phyloP scores from a whole-genome alignment of 2,888 invertebrate species.

The Drosophila yooni region DNA sequence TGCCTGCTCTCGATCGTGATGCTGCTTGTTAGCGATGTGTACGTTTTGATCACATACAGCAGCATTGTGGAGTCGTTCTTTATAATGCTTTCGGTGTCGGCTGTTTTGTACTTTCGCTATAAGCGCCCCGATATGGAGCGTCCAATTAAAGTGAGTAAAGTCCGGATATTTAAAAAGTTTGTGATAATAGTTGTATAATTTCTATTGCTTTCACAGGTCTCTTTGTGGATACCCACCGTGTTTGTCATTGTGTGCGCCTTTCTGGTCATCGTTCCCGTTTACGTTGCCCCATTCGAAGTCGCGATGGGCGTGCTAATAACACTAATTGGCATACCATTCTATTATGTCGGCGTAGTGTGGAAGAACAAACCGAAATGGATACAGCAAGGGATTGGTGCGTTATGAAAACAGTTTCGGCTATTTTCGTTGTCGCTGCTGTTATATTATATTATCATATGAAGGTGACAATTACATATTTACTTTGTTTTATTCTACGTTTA shows the following conservation, averaged over 20 bases:
- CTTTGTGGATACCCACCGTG: slow-evolving; percentile 90
- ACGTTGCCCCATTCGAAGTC: slow-evolving; percentile 92
- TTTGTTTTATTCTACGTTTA: slow-evolving; percentile 49
- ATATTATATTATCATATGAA: background rate
- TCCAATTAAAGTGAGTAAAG: slow-evolving; percentile 91
- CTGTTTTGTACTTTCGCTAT: slow-evolving; percentile 93
- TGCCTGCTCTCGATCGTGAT: slow-evolving; percentile 93
- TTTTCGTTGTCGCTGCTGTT: slow-evolving; percentile 1
- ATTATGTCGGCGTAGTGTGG: slow-evolving; percentile 90
- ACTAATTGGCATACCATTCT: slow-evolving; percentile 93
- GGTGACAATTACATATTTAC: slow-evolving; percentile 9
- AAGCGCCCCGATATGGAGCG: slow-evolving; percentile 91
- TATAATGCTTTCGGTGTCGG: slow-evolving; percentile 93
- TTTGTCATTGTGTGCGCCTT: slow-evolving; percentile 92
- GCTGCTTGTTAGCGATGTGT: slow-evolving; percentile 93
- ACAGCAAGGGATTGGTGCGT: slow-evolving; percentile 87
- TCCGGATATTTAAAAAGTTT: slow-evolving; percentile 10
- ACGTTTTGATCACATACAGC: slow-evolving; percentile 94
- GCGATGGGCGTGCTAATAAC: slow-evolving; percentile 92
- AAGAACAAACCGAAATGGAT: slow-evolving; percentile 88
- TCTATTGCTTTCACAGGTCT: slow-evolving; percentile 86
- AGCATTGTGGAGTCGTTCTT: slow-evolving; percentile 97
- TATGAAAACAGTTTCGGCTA: slow-evolving; percentile 16
- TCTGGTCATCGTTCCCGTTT: slow-evolving; percentile 91
- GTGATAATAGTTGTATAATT: slow-evolving; percentile 15